These are phyloP conservation scores for Grapholita molesta DNA, from an alignment of 1,140 invertebrate genomes.

Conservation along the genomic window DNA sequence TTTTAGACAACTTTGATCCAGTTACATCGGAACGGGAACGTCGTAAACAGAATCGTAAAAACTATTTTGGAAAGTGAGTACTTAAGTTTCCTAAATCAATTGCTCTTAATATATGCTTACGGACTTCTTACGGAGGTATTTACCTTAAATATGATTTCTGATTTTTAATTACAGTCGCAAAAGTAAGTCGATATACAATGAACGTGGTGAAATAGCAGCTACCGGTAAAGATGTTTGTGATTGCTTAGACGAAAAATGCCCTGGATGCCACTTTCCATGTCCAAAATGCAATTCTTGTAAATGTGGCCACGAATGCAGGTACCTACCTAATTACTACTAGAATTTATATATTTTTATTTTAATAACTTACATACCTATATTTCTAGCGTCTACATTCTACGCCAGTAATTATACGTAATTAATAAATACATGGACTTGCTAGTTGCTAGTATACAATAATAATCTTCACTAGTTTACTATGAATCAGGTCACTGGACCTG, in stretches of 20 bases:
- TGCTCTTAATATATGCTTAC: not conserved
- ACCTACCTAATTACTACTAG: no score
- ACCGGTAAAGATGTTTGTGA: slow-evolving; percentile 87
- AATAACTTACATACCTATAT: no score
- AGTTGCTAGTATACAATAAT: no score
- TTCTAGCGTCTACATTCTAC: no score
- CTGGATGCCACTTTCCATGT: slow-evolving; percentile 90
- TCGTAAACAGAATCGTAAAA: slow-evolving; percentile 64
- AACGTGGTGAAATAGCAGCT: slow-evolving; percentile 58
- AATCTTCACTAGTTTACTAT: no score
- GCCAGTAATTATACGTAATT: no score
- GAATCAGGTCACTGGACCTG: no score
- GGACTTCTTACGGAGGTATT: no score
- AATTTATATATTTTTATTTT: no score
- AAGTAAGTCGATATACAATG: slow-evolving; percentile 62
- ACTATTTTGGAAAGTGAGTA: slow-evolving; percentile 61
- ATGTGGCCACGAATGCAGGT: slow-evolving; percentile 76
- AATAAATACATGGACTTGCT: no score
- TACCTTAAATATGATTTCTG: not conserved
- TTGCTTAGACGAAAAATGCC: slow-evolving; percentile 84
- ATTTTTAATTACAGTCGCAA: slow-evolving; percentile 46
- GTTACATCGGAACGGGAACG: slow-evolving; percentile 63
- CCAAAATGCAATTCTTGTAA: slow-evolving; percentile 81
- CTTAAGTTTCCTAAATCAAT: not conserved
- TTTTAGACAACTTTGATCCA: slow-evolving; percentile 64